Percentiles rank a stretch among this genome's conserved stretches.
Evolutionary conservation across 2,888 invertebrate species (phyloP).

Genomic region (Agonopterix heracliana): DNA sequence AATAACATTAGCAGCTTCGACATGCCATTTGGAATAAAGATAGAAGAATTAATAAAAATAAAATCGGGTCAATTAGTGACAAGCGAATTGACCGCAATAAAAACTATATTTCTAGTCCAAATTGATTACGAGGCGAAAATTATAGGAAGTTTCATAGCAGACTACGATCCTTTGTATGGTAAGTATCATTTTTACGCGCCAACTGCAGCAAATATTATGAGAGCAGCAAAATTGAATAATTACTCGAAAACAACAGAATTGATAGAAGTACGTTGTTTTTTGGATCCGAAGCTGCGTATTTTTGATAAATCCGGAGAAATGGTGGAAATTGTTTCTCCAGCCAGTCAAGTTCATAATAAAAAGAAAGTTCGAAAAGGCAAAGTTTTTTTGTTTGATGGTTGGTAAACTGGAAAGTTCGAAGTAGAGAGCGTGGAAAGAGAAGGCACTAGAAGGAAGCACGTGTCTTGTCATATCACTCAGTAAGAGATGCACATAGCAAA

Average conservation of each 20-base stretch:
- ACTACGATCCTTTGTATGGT: conserved; percentile 44
- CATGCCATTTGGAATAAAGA: conserved; percentile 28
- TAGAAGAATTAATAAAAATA: conserved; percentile 26
- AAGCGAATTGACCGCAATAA: conserved; percentile 33
- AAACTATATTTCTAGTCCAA: conserved; percentile 38
- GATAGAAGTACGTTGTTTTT: conserved; percentile 42
- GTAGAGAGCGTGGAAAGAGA: too few relatives aligned
- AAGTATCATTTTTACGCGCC: conserved; percentile 58
- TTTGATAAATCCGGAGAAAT: conserved; percentile 32
- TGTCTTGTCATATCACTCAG: too few relatives aligned
- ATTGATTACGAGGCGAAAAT: conserved; percentile 36
- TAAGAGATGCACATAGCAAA: too few relatives aligned
- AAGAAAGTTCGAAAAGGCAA: neutral
- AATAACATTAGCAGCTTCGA: conserved; percentile 19
- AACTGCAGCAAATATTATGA: conserved; percentile 42
- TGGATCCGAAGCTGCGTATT: conserved; percentile 37
- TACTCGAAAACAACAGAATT: conserved; percentile 39
- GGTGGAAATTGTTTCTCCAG: conserved; percentile 7
- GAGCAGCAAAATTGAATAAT: conserved; percentile 39
- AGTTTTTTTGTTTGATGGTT: too few relatives aligned
- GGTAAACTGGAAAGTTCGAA: too few relatives aligned
- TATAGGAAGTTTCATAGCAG: conserved; percentile 39
- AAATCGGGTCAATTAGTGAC: conserved; percentile 33
- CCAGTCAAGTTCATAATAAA: neutral
- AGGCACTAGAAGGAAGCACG: too few relatives aligned